Percentiles rank a stretch among this genome's conserved stretches.
Evolutionary conservation across 37 sponge, comb jelly and placozoan genomes (phyloP).

Genomic region (Agelas oroides): DNA sequence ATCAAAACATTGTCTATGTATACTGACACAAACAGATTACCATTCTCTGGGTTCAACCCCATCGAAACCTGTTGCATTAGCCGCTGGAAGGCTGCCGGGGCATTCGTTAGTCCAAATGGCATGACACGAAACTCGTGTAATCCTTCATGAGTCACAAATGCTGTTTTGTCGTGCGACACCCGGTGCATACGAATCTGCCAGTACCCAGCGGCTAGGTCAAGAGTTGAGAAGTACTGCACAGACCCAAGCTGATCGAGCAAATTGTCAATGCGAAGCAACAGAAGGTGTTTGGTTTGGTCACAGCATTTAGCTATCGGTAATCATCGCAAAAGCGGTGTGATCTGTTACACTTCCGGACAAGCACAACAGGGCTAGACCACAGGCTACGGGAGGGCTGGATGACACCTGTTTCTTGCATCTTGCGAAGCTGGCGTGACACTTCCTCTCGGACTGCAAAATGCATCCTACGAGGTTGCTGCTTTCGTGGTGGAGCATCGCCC

Average conservation of each 20-base stretch:
- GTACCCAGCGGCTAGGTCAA: not conserved
- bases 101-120: too few species aligned
- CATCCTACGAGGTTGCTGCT: not conserved
- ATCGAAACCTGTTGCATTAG: too few species aligned
- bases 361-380: not conserved
- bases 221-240: not conserved
- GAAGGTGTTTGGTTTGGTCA: not conserved
- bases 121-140: too few species aligned
- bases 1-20: constrained; percentile 43
- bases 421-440: not conserved
- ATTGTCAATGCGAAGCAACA: too few species aligned
- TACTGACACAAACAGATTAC: too few species aligned
- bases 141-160: too few species aligned
- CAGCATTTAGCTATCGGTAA: not conserved
- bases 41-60: too few species aligned
- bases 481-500: not conserved
- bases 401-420: not conserved
- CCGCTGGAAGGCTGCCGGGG: too few species aligned
- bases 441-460: not conserved
- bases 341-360: too few species aligned
- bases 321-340: not conserved
- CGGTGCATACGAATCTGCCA: not conserved
- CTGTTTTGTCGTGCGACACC: too few species aligned
- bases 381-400: not conserved
- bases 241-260: not conserved